phyloP scores from a whole-genome alignment of 1,140 invertebrate genomes.

The Aricia agestis region DNA sequence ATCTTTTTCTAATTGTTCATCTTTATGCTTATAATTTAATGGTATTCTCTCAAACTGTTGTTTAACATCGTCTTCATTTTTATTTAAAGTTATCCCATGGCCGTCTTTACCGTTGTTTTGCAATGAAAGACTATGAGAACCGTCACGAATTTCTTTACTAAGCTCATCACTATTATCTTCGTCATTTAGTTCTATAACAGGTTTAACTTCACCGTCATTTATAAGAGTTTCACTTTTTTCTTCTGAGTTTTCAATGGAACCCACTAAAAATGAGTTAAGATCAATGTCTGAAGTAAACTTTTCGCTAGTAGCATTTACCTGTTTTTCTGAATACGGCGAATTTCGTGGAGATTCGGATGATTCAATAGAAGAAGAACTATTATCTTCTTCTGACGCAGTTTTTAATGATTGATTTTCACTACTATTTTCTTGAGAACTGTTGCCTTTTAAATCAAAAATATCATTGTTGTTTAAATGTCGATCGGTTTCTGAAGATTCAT shows the following conservation, averaged over 20 bases:
- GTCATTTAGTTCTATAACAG: conserved; percentile 56
- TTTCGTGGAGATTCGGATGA: conserved; percentile 6
- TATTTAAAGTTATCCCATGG: conserved; percentile 29
- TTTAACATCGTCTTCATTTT: conserved; percentile 47
- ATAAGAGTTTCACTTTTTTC: conserved; percentile 37
- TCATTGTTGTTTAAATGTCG: neutral
- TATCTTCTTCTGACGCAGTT: neutral
- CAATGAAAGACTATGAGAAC: conserved; percentile 35
- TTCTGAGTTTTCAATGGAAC: conserved; percentile 24
- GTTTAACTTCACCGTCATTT: conserved; percentile 58
- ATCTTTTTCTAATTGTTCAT: conserved; percentile 30
- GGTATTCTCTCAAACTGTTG: conserved; percentile 72
- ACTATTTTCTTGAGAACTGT: conserved; percentile 17
- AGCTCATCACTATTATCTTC: conserved; percentile 43
- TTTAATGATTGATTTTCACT: conserved; percentile 11
- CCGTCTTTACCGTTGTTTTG: conserved; percentile 31
- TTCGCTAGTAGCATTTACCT: conserved; percentile 5
- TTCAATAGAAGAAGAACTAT: neutral
- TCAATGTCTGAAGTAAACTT: neutral
- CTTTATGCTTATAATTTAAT: conserved; percentile 60
- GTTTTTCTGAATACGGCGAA: neutral
- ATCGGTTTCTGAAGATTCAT: conserved; percentile 6
- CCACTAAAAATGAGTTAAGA: neutral
- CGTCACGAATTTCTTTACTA: conserved; percentile 40
- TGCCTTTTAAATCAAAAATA: neutral